A percentile compares a stretch with the other conserved stretches of the same genome.
Conservation (phyloP, 2,113 vertebrate genomes). For the Ahaetulla prasina region DNA sequence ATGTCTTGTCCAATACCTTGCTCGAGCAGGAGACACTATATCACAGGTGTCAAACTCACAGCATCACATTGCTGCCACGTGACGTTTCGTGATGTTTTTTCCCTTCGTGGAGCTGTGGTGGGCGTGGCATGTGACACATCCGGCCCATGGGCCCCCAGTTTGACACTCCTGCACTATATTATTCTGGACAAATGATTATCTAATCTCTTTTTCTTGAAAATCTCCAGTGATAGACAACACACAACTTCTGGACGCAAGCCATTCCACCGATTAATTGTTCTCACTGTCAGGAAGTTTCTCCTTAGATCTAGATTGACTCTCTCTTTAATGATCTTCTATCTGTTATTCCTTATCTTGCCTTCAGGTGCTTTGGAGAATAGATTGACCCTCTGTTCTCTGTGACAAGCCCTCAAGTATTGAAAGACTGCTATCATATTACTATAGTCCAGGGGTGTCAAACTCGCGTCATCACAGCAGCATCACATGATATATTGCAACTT, state of each 20-base stretch:
- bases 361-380: background rate
- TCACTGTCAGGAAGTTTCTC: background rate
- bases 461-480: no score
- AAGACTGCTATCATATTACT: background rate
- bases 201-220: background rate
- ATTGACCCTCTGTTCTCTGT: background rate
- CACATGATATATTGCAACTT: no score
- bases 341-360: background rate
- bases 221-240: background rate
- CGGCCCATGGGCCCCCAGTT: no score
- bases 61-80: no score
- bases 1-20: background rate
- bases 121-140: no score
- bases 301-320: background rate
- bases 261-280: background rate
- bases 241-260: background rate
- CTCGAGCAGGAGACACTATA: background rate
- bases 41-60: no score
- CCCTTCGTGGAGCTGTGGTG: no score
- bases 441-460: no score
- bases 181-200: background rate
- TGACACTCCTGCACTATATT: no score
- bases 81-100: no score
- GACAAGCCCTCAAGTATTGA: background rate
- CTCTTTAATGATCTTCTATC: background rate